Base-by-base conservation (phyloP, 2,888 invertebrate genomes). In the Melinopterus prodromus region DNA sequence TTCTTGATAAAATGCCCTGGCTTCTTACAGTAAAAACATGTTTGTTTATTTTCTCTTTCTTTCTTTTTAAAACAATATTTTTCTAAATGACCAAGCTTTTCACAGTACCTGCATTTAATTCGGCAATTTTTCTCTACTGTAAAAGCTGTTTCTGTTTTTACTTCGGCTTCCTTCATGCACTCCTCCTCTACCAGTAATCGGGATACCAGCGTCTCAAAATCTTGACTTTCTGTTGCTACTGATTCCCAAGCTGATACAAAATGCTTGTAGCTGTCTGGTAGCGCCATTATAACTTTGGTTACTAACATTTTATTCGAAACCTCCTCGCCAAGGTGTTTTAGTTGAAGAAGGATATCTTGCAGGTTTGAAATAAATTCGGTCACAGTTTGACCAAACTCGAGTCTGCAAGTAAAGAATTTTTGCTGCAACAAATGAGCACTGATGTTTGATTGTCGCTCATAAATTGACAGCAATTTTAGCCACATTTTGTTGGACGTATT, bases 171-270 rank as follows among this genome's bases (percentile, higher is more conserved):
- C 53, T 81, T 79, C 9, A 81, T 79, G 76, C 83, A 75, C 35
- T 82, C 78, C 80, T 84, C 83, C 77, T 84, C 85, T 53, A 83
- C 79, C 71, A 83, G 80, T 37, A 85, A 75, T 26, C 84, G 70
- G n/a, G 83, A 77, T 12, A 81, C 82, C 26, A 85, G 77, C 26
- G 83, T 83, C 77, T 80, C 82, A 15, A 85, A 71, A 1, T 80
- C 84, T 77, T 82, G 80, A 12, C 85, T 80, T 6, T 77, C 71
- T 15, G 78, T 77, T 3, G 80, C 74, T 14, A 82, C 83, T 3
- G 84, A 84, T 77, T 85, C 84, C 84, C 84, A 85, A 16, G 82
- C 87, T 0, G 86, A 87, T 0, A 87, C 81, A 80, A 88, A 88
- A 84, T 88, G 86, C 75, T 84, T 86, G 37, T 85, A 87, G 0